Percentiles rank a stretch among this genome's conserved stretches.
phyloP scores from a whole-genome alignment of 2,888 invertebrate genomes.

The Lasioglossum zephyrum region DNA sequence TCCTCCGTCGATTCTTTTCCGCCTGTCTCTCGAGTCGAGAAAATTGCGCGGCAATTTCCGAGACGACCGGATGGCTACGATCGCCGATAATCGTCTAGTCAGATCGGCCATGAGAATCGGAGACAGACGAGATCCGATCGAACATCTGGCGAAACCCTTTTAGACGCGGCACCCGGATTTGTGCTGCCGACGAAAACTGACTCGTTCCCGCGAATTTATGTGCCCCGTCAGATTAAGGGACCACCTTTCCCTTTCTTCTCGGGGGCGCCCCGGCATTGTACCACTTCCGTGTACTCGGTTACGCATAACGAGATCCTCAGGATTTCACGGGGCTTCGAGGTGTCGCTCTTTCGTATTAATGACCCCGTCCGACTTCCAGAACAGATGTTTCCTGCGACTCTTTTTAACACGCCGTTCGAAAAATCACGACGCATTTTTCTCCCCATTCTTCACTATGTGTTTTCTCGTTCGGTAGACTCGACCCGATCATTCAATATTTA shows the following conservation, averaged over 20 bases:
- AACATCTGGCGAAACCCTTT: conserved; percentile 82
- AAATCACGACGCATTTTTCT: neutral
- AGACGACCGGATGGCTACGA: conserved; percentile 6
- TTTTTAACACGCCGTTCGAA: neutral
- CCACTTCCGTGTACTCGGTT: conserved; percentile 79
- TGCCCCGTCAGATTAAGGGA: conserved; percentile 81
- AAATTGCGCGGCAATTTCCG: conserved; percentile 39
- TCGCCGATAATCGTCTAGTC: conserved; percentile 37
- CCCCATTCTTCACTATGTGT: no score
- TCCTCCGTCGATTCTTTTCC: neutral
- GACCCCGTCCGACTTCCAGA: conserved; percentile 45
- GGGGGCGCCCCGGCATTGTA: conserved; percentile 71
- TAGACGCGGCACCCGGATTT: conserved; percentile 77
- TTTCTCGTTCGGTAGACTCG: neutral
- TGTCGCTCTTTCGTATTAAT: conserved; percentile 63
- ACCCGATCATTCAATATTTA: neutral
- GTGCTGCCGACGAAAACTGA: conserved; percentile 78
- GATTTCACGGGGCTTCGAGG: conserved; percentile 71
- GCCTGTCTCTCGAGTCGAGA: neutral
- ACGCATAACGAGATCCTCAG: conserved; percentile 81
- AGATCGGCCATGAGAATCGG: conserved; percentile 48
- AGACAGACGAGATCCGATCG: conserved; percentile 41
- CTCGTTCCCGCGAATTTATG: conserved; percentile 84
- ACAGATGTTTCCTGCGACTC: conserved; percentile 61
- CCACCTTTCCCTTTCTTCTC: conserved; percentile 66